Evolutionary conservation across 2,888 invertebrate genomes (phyloP).

Genomic region (Lochmaea capreae): DNA sequence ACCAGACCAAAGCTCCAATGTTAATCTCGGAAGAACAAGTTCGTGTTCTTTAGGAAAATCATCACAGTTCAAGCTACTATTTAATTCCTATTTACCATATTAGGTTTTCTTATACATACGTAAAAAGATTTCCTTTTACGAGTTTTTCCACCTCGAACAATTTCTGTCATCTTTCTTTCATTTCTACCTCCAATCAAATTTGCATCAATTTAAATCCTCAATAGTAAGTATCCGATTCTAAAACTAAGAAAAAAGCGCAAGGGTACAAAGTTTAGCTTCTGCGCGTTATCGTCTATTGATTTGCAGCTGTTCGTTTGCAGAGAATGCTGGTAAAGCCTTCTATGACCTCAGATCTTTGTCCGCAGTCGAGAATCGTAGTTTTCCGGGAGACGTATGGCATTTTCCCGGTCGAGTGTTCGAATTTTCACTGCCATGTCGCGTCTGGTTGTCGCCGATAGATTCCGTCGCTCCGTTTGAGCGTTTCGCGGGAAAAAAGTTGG

Average conservation of each 20-base stretch:
- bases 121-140: not conserved
- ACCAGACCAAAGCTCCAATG: too few relatives aligned
- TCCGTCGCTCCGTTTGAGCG: not conserved
- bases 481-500: conserved; percentile 4
- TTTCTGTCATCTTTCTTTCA: conserved; percentile 8
- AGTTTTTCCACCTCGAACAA: not conserved
- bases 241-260: conserved; percentile 34
- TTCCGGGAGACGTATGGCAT: conserved; percentile 31
- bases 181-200: conserved; percentile 20
- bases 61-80: not conserved
- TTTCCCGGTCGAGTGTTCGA: conserved; percentile 39
- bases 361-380: conserved; percentile 61
- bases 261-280: conserved; percentile 50
- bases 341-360: conserved; percentile 62
- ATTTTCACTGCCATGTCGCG: conserved; percentile 41
- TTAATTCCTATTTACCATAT: not conserved
- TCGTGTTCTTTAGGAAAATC: too few relatives aligned
- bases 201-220: conserved; percentile 31
- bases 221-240: conserved; percentile 39
- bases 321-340: conserved; percentile 70
- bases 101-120: not conserved
- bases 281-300: conserved; percentile 52
- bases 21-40: too few relatives aligned
- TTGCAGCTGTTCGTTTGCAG: conserved; percentile 62
- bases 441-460: conserved; percentile 11